Evolutionary conservation across 2,888 invertebrate genomes (phyloP).

Genomic region (Nemurella pictetii): DNA sequence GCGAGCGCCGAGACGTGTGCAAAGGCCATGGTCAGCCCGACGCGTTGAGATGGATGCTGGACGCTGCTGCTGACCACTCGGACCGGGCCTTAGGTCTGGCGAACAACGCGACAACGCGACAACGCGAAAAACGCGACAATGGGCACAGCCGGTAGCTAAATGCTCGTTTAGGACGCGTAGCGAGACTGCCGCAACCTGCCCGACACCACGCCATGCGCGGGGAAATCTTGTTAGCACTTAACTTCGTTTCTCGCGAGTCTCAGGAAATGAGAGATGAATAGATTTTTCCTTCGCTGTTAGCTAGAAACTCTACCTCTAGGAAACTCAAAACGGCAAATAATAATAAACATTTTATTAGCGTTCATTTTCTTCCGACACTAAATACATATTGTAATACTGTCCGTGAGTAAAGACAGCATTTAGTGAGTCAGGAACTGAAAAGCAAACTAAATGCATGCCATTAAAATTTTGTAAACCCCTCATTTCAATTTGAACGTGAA

Average conservation of each 20-base stretch:
- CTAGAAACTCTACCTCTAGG: neutral
- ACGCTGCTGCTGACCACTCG: neutral
- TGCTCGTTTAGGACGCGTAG: neutral
- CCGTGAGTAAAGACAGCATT: neutral
- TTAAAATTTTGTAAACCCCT: neutral
- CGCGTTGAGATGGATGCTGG: no score
- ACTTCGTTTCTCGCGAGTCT: neutral
- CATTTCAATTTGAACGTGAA: neutral
- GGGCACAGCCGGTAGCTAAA: neutral
- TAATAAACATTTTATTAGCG: neutral
- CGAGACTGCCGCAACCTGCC: no score
- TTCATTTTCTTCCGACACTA: neutral
- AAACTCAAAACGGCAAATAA: neutral
- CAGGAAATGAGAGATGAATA: neutral
- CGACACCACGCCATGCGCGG: neutral
- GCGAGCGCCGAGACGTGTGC: neutral
- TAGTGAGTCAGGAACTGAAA: neutral
- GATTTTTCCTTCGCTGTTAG: neutral
- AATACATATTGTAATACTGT: neutral
- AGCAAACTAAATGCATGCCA: neutral
- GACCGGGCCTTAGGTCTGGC: no score
- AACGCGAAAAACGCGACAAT: no score
- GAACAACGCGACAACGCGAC: no score
- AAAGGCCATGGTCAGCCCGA: constrained; percentile 11
- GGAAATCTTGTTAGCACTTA: neutral